Conservation (phyloP, 2,797 vertebrate species). For the Peromyscus attwateri region DNA sequence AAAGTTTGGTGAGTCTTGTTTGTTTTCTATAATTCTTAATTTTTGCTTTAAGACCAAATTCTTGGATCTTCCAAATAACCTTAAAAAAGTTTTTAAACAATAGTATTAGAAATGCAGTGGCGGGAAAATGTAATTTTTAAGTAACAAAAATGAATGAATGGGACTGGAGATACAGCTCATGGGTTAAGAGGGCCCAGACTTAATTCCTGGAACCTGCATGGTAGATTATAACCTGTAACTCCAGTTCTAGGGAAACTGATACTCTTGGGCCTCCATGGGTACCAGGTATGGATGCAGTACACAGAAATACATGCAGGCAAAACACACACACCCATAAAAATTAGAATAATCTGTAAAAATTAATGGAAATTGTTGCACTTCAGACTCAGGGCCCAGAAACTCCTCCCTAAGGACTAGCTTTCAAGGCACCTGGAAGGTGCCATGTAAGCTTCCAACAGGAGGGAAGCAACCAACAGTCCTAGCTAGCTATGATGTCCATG, state of each 20-base stretch:
- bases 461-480: not conserved
- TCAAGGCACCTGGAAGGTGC: not conserved
- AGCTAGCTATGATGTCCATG: not conserved
- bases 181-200: not conserved
- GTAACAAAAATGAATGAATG: not conserved
- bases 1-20: not conserved
- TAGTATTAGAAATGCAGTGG: not conserved
- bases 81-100: not conserved
- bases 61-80: not conserved
- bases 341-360: not conserved
- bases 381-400: not conserved
- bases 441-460: not conserved
- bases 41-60: conserved; percentile 47
- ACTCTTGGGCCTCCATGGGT: not conserved
- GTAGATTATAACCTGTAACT: not conserved
- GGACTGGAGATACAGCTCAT: not conserved
- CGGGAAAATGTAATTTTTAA: not conserved
- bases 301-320: not conserved
- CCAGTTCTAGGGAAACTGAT: not conserved
- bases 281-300: not conserved
- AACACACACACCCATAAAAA: not conserved
- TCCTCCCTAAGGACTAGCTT: not conserved
- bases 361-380: not conserved
- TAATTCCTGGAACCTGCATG: not conserved
- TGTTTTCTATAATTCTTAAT: conserved; percentile 37